Evolutionary conservation across 1,140 invertebrate species (phyloP).

Genomic region (Drosophila guanche): DNA sequence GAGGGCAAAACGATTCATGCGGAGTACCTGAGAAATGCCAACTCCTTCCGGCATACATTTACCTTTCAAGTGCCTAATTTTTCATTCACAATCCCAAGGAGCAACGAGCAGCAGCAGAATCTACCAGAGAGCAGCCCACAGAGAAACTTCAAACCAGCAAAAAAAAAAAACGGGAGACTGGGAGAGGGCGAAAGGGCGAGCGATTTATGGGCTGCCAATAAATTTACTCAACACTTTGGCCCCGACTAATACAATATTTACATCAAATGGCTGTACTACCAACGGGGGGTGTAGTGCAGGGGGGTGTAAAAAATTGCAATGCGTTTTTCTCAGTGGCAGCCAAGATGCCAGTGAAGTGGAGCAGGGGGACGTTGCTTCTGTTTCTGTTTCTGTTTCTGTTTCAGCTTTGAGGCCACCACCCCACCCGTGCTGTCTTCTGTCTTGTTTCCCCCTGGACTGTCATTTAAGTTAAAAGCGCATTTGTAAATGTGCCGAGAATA

Average conservation of each 20-base stretch:
- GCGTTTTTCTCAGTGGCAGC: conserved; percentile 46
- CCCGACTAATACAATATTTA: conserved; percentile 78
- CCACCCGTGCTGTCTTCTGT: background rate
- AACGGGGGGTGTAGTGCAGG: background rate
- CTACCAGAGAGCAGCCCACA: no score
- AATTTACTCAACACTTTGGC: conserved; percentile 78
- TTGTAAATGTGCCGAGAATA: conserved; percentile 53
- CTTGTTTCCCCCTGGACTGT: conserved; percentile 45
- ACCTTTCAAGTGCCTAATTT: conserved; percentile 58
- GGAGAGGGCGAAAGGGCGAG: conserved; percentile 17
- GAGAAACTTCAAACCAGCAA: background rate
- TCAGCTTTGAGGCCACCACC: conserved; percentile 15
- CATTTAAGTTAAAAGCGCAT: conserved; percentile 79
- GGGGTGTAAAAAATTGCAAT: conserved; percentile 62
- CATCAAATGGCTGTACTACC: conserved; percentile 67
- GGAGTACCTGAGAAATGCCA: no score
- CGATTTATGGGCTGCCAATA: conserved; percentile 79
- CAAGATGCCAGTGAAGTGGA: conserved; percentile 12
- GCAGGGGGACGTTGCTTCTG: conserved; percentile 1
- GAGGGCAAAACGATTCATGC: conserved; percentile 9
- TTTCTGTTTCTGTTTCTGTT: conserved; percentile 15
- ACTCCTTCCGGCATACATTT: conserved; percentile 31
- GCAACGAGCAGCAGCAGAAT: background rate
- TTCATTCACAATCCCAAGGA: conserved; percentile 32
- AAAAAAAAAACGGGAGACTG: conserved; percentile 8